A percentile compares a stretch with the other conserved stretches of the same genome.
Conservation (phyloP, 2,888 invertebrate species). For the Eucera pruinosa region DNA sequence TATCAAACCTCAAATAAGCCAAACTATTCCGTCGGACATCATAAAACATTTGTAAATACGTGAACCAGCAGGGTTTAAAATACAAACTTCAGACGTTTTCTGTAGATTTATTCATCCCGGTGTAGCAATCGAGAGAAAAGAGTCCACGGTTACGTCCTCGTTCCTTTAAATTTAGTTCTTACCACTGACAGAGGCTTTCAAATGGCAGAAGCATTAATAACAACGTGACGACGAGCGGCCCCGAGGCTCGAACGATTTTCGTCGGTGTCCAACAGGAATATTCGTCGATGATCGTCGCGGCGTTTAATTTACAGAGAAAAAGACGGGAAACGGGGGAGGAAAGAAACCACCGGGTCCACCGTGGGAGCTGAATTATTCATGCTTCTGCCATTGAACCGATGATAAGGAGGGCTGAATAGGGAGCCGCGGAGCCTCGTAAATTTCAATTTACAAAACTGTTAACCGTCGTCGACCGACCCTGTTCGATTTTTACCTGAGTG, state of each 20-base stretch:
- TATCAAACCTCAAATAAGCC: too few relatives aligned
- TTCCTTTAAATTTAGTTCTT: constrained; percentile 32
- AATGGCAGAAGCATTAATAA: constrained; percentile 45
- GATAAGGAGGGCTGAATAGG: constrained; percentile 65
- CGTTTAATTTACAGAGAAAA: constrained; percentile 65
- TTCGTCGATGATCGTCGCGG: constrained; percentile 57
- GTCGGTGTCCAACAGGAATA: constrained; percentile 13
- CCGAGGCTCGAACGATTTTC: not conserved
- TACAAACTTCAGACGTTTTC: not conserved
- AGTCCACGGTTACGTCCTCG: constrained; percentile 31
- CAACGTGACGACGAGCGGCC: constrained; percentile 35
- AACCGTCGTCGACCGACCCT: constrained; percentile 67
- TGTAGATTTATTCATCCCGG: constrained; percentile 13
- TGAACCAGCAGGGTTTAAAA: too few relatives aligned
- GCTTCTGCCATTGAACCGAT: constrained; percentile 69
- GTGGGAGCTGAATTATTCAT: constrained; percentile 78
- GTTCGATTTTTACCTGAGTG: constrained; percentile 63
- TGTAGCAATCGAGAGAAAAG: not conserved
- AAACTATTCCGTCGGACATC: too few relatives aligned
- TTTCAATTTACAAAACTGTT: constrained; percentile 82
- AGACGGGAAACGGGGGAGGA: constrained; percentile 37
- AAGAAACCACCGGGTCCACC: constrained; percentile 62
- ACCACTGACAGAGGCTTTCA: constrained; percentile 11
- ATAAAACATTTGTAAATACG: too few relatives aligned
- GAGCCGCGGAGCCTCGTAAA: constrained; percentile 69